Base-by-base conservation (phyloP, 2,888 invertebrate species). In the Selenia dentaria region DNA sequence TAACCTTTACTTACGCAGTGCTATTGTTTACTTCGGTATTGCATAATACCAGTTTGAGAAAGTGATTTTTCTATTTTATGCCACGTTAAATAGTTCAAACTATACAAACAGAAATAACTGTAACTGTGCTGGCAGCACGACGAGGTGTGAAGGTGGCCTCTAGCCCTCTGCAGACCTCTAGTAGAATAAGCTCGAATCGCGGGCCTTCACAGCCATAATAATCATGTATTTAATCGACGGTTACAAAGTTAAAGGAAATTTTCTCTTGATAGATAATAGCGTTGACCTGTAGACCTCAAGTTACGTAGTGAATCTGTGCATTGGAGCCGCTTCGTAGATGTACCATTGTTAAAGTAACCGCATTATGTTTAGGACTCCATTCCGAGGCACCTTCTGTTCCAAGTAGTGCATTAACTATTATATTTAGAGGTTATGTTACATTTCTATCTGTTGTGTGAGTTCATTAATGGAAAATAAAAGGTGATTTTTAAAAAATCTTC, bases 381-480 rank as follows among this genome's bases (percentile, higher is more conserved):
- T 36, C 36, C 36, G 18, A 26, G 8, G 31, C 31, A 25, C 31
- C 3, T 32, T 26, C 3, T 37, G 26, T 45, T 38, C 10, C 8
- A 22, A 3, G 33, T 38, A 45, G 37, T 22, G 32, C 32, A 25
- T 25, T 25, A 9, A 4, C 12, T 10, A n/a, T n/a, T n/a, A n/a
- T n/a, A 22, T 12, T 10, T 33, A 38, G 33, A 27, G 6, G 20
- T 22, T 25, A 3, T 31, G 29, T 36, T 31, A 11, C 13, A 25
- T 40, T 45, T 26, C 12, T n/a, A n/a, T 59, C 48, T 67, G 65
- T 71, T 68, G 66, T 74, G 71, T 77, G 69, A 69, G 57, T 67
- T 72, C 67, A 71, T 59, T 65, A 72, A 73, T 60, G 57, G 37
- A 70, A 79, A 66, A 26, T 76, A 78, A 78, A 79, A 68, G 54